Percentiles rank a stretch among this genome's conserved stretches.
phyloP scores from a whole-genome alignment of 1,140 invertebrate genomes.

The Drosophila subobscura region DNA sequence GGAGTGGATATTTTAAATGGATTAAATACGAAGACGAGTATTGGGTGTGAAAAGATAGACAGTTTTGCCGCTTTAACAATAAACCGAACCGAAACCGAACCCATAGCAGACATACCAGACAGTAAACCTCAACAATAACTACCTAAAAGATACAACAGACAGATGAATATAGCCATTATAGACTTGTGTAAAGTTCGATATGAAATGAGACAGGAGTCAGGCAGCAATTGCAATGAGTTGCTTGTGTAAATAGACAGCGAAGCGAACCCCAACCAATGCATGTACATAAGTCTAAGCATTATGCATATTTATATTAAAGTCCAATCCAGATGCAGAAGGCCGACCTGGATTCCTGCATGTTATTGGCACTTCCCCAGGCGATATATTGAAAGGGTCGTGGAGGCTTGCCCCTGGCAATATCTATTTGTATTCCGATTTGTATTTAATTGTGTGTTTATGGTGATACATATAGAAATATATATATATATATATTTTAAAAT shows the following conservation, averaged over 20 bases:
- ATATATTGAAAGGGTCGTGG: conserved; percentile 22
- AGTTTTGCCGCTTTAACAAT: conserved; percentile 22
- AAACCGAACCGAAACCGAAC: background rate
- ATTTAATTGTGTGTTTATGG: conserved; percentile 67
- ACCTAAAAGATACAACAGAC: conserved; percentile 1
- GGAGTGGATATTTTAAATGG: conserved; percentile 1
- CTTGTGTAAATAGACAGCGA: conserved; percentile 47
- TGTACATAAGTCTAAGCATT: conserved; percentile 45
- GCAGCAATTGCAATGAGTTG: conserved; percentile 27
- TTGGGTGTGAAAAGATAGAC: background rate
- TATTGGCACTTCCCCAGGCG: conserved; percentile 49
- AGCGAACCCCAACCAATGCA: conserved; percentile 29
- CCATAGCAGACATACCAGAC: conserved; percentile 28
- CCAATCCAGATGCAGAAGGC: background rate
- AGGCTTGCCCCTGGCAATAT: conserved; percentile 48
- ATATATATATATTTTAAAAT: conserved; percentile 66
- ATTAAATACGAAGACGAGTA: conserved; percentile 2
- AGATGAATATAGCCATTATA: conserved; percentile 21
- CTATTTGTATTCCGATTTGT: conserved; percentile 65
- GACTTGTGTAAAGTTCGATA: conserved; percentile 28
- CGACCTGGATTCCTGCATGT: conserved; percentile 29
- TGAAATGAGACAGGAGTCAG: conserved; percentile 14
- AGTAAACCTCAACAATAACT: background rate
- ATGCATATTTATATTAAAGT: conserved; percentile 15
- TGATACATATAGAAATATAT: conserved; percentile 67